phyloP scores from a whole-genome alignment of 2,113 vertebrate species.

The Pterocles orientalis region DNA sequence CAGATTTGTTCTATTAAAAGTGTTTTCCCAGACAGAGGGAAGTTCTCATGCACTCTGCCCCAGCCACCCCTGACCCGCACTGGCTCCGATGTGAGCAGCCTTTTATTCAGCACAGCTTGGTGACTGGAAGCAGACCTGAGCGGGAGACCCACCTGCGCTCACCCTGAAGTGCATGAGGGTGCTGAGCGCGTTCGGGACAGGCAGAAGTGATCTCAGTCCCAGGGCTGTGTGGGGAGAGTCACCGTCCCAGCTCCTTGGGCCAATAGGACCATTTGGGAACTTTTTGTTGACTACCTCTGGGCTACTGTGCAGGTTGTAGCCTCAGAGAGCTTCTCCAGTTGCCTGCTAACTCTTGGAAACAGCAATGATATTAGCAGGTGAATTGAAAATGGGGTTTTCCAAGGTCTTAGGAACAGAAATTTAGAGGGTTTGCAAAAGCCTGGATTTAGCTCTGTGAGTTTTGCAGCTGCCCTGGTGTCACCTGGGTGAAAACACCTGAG shows the following conservation, averaged over 20 bases:
- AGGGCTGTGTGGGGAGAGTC: background rate
- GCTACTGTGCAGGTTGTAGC: background rate
- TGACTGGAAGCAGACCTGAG: conserved; percentile 36
- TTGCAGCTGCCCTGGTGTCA: background rate
- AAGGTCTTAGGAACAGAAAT: background rate
- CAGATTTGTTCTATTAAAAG: conserved; percentile 65
- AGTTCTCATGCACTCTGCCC: conserved; percentile 66
- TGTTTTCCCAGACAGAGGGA: conserved; percentile 33
- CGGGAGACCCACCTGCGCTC: rapidly evolving
- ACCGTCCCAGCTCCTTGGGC: rapidly evolving
- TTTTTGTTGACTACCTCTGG: background rate
- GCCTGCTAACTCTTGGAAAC: background rate
- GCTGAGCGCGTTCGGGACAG: background rate
- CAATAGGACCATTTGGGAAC: rapidly evolving
- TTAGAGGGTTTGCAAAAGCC: background rate
- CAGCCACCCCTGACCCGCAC: background rate
- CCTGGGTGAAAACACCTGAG: background rate
- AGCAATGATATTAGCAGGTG: background rate
- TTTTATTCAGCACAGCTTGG: background rate
- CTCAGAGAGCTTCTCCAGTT: background rate
- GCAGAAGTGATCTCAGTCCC: background rate
- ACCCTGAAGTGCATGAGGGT: background rate
- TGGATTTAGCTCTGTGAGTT: background rate
- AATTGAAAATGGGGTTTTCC: background rate
- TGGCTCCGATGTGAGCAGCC: background rate